phyloP scores from a whole-genome alignment of 2,797 vertebrate genomes.

The Chelon auratus region DNA sequence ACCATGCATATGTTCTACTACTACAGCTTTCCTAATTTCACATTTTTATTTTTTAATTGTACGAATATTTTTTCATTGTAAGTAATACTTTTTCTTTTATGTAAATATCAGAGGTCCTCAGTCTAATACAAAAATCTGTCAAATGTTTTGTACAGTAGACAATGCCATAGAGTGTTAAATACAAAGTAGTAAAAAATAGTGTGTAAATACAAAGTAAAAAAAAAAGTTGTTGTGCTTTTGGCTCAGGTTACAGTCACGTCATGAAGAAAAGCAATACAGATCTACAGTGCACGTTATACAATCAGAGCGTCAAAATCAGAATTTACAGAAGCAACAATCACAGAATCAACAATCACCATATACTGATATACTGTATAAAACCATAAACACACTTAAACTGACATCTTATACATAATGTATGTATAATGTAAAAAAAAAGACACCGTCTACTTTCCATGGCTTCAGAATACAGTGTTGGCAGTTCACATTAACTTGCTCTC shows the following conservation, averaged over 20 bases:
- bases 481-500: constrained; percentile 34
- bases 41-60: no score
- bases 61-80: no score
- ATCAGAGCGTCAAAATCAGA: constrained; percentile 2
- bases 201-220: background rate
- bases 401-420: background rate
- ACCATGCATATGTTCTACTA: no score
- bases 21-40: no score
- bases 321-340: constrained; percentile 4
- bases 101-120: no score
- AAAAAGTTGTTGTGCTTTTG: constrained; percentile 11
- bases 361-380: background rate
- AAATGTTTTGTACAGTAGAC: no score
- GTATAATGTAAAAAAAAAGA: background rate
- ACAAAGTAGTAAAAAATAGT: background rate
- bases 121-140: no score
- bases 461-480: constrained; percentile 9
- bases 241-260: constrained; percentile 35
- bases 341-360: background rate
- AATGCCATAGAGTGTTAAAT: background rate
- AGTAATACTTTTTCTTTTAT: no score
- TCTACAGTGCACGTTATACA: background rate
- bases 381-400: background rate
- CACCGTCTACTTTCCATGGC: constrained; percentile 12
- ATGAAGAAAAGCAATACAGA: constrained; percentile 15